Base-by-base conservation (phyloP, 2,113 vertebrate species). In the Xiphophorus hellerii region DNA sequence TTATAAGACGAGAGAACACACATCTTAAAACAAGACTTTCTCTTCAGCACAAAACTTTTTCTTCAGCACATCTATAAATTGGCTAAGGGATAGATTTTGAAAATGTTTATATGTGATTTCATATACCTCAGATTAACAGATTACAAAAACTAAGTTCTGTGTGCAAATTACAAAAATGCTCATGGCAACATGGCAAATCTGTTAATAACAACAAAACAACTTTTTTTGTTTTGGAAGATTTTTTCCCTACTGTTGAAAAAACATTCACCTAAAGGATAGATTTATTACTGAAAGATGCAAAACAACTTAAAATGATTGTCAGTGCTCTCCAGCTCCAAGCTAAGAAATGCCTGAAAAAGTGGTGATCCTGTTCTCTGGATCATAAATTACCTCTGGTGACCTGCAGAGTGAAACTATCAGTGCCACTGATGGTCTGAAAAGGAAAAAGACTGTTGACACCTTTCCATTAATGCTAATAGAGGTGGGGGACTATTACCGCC, bases 401-500 rank as follows among this genome's bases (percentile, higher is more conserved):
- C 83, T 48, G 14, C 69, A 35, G 71, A 70, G 66, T 31, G 62
- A 73, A 51, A 33, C n/a, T 22, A 72, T 65, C 20, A 77, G 37
- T 78, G 66, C 39, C 6, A 2, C 73, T 74, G 83, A 83, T 87
- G 86, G 86, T 81, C 80, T 78, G 74, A 35, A 87, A 48, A 83
- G 87, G 90, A 92, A 91, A 81, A 83, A 82, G 84, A 76, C 77
- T 33, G 33, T 70, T 91, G 84, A 82, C 89, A 77, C 88, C 82
- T 82, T 71, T 78, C 82, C 71, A 88, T 86, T 80, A 90, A 92
- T 85, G 87, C 83, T 89, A 90, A 92, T 69, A 73, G 77, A 82
- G 69, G 3, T 42, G 66, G 80, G 80, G 74, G 72, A 86, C 63
- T 66, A 78, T 89, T 88, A 79, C 62, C 62, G 39, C 82, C 77